A percentile compares a stretch with the other conserved stretches of the same genome.
Evolutionary conservation across 2,113 vertebrate species (phyloP).

Genomic region (Formicarius rufipectus): DNA sequence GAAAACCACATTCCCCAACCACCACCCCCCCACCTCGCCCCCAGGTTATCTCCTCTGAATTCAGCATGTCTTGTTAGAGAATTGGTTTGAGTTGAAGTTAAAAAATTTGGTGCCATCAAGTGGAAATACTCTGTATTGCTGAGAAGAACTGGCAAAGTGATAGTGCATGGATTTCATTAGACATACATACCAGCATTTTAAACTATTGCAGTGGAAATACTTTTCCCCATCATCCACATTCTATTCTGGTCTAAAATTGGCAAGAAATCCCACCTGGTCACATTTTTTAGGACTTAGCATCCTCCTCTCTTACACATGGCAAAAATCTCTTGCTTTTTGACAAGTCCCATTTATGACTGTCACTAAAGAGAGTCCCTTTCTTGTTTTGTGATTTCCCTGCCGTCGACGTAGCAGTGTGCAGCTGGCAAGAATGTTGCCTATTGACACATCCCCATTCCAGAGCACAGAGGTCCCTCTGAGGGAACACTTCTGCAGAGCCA

Average conservation of each 20-base stretch:
- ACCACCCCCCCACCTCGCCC: no score
- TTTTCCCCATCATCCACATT: neutral
- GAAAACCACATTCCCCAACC: neutral
- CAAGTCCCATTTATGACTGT: neutral
- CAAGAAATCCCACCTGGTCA: neutral
- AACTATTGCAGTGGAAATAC: neutral
- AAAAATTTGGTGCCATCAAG: constrained; percentile 76
- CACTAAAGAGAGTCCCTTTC: neutral
- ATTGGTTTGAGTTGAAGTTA: neutral
- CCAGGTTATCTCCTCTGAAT: neutral
- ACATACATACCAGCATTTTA: neutral
- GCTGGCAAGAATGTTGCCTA: neutral
- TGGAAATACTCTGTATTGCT: constrained; percentile 61
- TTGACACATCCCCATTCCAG: neutral
- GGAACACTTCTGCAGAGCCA: neutral
- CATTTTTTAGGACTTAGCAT: neutral
- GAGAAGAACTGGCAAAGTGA: neutral
- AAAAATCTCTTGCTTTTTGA: neutral
- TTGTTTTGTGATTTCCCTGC: neutral
- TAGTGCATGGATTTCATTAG: neutral
- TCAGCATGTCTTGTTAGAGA: neutral
- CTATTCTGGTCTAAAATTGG: neutral
- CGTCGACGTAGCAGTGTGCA: accelerated
- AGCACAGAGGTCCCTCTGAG: neutral
- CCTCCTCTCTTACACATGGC: neutral